Evolutionary conservation across 92 coral and sea anemone species (phyloP), one percentile per base, ranked within the genome.

Genomic region (Actinernus sp.): DNA sequence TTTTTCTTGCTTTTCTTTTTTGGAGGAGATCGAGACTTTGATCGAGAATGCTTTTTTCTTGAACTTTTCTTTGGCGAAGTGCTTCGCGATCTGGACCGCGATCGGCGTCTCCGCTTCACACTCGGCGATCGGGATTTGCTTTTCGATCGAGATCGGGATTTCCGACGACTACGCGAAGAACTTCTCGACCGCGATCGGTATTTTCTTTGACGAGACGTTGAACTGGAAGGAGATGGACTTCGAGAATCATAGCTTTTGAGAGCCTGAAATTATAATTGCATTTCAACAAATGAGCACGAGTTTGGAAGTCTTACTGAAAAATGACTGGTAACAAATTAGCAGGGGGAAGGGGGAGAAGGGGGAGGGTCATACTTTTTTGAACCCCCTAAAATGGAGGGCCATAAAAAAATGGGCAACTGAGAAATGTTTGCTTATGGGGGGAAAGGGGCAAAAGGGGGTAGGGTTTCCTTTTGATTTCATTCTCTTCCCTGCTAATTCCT

Each of bases 161-260:
- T 83, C 45, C 74, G 77, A 39, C 95, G 88, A 32, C 89, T 86
- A 3, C 96, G 89, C 32, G 98, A 90, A 24, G 96, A 88, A 31
- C 90, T 84, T 21, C 87, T 70, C 28, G 91, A 84, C 44, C 90
- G 90, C 61, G 91, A 84, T 36, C 84, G 78, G 37, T 83, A 82
- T 24, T 75, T 58, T 43, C 84, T 79, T 38, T 79, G 74, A 34
- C 70, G 66, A 7, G 72, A 76, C 19, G 71, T 46, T 9, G 96
- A 78, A 26, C 68, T 76, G 3, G 96, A 93, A 13, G 93, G 96
- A 3, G 98, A 89, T 38, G 96, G 98, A 40, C 92, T 79, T 63
- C 96, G 70, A 11, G 98, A 93, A 36, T 86, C 92, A 68, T 93
- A 93, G 49, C 89, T 72, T 69, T 93, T 93, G 16, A 93, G 74